Conservation (phyloP, 2,888 invertebrate genomes). For the Ceratothoa steindachneri region DNA sequence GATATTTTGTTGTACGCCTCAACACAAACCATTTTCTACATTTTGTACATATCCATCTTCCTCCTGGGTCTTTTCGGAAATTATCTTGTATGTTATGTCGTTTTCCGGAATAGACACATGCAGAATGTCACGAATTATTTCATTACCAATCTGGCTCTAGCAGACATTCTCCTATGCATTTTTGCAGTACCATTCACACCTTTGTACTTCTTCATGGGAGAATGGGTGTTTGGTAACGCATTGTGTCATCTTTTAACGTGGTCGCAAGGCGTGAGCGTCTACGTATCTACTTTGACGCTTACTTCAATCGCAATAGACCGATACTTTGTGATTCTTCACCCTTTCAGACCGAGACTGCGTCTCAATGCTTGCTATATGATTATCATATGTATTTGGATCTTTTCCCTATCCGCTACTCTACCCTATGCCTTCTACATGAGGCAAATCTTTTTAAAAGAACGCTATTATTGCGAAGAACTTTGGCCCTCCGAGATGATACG, state of each 20-base stretch:
- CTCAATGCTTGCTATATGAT: constrained; percentile 77
- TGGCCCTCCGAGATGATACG: constrained; percentile 73
- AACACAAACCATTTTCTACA: constrained; percentile 70
- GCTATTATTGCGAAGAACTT: constrained; percentile 72
- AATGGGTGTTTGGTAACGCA: constrained; percentile 87
- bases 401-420: constrained; percentile 77
- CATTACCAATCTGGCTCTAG: constrained; percentile 91
- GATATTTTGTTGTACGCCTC: constrained; percentile 63
- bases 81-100: constrained; percentile 86
- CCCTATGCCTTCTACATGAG: constrained; percentile 85
- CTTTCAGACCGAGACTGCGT: constrained; percentile 87
- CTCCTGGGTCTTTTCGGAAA: constrained; percentile 85
- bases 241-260: constrained; percentile 90
- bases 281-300: constrained; percentile 92
- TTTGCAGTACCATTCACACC: constrained; percentile 96
- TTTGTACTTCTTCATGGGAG: constrained; percentile 79
- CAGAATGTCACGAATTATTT: constrained; percentile 97
- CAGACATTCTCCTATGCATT: constrained; percentile 87
- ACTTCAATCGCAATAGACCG: constrained; percentile 96
- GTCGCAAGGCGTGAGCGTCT: constrained; percentile 91
- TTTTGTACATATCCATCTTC: constrained; percentile 75
- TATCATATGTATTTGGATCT: constrained; percentile 84
- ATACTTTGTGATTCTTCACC: constrained; percentile 94
- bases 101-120: constrained; percentile 87
- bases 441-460: constrained; percentile 51